Percentiles rank a stretch among this genome's conserved stretches.
Evolutionary conservation across 30 jellyfish, hydroid and myxozoan genomes (phyloP).

Genomic region (Hydra vulgaris): DNA sequence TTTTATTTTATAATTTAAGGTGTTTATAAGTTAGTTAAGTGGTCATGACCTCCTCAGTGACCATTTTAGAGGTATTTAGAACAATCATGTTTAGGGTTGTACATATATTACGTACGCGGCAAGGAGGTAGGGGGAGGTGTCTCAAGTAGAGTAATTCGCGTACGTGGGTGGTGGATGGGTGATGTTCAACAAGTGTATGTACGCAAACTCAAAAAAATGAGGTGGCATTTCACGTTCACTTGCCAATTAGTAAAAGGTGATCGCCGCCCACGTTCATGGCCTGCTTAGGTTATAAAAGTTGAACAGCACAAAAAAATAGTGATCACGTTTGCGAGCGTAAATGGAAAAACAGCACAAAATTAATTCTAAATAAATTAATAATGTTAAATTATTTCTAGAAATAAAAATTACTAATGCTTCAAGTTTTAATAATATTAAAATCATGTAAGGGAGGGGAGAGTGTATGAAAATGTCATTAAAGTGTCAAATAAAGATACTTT

Average conservation of each 20-base stretch:
- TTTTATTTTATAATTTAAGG: too few species aligned
- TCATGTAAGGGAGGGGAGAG: neutral
- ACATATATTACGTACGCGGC: too few species aligned
- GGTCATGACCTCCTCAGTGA: too few species aligned
- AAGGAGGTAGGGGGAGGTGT: too few species aligned
- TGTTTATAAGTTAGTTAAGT: too few species aligned
- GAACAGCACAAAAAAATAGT: neutral
- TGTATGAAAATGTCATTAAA: neutral
- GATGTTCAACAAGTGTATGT: neutral
- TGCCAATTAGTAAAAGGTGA: neutral
- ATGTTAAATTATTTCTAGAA: neutral
- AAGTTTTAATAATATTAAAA: neutral
- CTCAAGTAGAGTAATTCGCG: neutral
- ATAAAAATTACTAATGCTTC: neutral
- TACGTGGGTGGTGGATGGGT: neutral
- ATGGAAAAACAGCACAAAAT: neutral
- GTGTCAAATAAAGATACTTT: neutral
- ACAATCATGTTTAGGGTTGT: too few species aligned
- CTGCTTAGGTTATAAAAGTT: neutral
- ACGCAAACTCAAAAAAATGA: neutral
- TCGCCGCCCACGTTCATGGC: neutral
- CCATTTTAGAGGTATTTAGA: too few species aligned
- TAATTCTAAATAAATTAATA: neutral
- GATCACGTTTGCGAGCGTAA: neutral
- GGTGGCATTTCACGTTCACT: neutral